Percentiles rank a stretch among this genome's conserved stretches.
These are phyloP conservation scores for Beris morrisii DNA, from an alignment of 2,888 invertebrate species.

Conservation along the genomic window DNA sequence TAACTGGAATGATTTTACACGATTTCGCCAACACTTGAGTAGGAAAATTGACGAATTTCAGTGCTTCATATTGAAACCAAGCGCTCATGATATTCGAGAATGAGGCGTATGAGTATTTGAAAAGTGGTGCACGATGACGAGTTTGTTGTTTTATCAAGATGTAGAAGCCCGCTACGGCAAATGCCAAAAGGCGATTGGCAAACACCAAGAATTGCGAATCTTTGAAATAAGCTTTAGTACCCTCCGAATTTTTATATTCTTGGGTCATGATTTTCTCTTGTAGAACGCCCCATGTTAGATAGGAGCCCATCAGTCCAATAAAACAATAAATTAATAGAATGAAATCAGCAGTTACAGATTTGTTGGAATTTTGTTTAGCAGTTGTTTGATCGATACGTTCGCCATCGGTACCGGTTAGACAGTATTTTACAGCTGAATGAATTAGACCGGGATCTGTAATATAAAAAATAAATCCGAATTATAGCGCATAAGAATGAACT, in stretches of 20 bases:
- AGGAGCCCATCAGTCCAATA: slow-evolving; percentile 84
- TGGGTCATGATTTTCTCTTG: slow-evolving; percentile 99
- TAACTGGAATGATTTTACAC: slow-evolving; percentile 97
- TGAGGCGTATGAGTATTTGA: slow-evolving; percentile 93
- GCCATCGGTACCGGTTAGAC: slow-evolving; percentile 51
- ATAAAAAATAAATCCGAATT: not conserved
- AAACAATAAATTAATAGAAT: slow-evolving; percentile 76
- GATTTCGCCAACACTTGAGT: slow-evolving; percentile 96
- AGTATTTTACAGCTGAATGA: slow-evolving; percentile 50
- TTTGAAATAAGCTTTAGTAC: slow-evolving; percentile 69
- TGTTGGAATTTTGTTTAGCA: slow-evolving; percentile 46
- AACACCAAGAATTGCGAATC: slow-evolving; percentile 98
- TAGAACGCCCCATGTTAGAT: slow-evolving; percentile 93
- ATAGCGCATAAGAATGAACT: slow-evolving; percentile 1
- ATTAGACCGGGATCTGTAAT: slow-evolving; percentile 43
- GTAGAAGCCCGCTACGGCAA: slow-evolving; percentile 69
- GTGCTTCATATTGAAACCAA: slow-evolving; percentile 99
- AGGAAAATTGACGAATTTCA: slow-evolving; percentile 97
- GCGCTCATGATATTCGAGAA: slow-evolving; percentile 97
- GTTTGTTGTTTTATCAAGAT: slow-evolving; percentile 64
- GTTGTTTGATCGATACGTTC: slow-evolving; percentile 57
- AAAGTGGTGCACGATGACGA: slow-evolving; percentile 81
- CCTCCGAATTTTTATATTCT: slow-evolving; percentile 68
- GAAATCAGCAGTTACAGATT: slow-evolving; percentile 63
- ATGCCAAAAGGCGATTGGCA: slow-evolving; percentile 88